Evolutionary conservation across 2,888 invertebrate genomes (phyloP).

Genomic region (Malthinus flaveolus): DNA sequence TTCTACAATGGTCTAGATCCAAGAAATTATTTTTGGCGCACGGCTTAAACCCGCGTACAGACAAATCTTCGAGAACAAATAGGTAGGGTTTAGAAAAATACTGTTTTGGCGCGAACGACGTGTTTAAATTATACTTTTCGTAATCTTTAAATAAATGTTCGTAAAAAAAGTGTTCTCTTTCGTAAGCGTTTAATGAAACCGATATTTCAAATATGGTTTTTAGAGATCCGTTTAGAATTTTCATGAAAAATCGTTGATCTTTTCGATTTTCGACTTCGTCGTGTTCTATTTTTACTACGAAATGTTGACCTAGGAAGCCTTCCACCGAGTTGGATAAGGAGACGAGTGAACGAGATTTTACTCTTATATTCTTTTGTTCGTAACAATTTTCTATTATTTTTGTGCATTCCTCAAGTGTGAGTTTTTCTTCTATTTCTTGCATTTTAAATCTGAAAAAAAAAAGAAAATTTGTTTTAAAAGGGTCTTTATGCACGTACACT

Average conservation of each 20-base stretch:
- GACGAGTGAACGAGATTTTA: conserved; percentile 21
- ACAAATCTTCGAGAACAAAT: conserved; percentile 44
- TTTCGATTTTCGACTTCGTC: conserved; percentile 8
- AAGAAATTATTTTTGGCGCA: conserved; percentile 41
- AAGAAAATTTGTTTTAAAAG: neutral
- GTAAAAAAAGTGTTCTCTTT: conserved; percentile 45
- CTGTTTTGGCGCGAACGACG: conserved; percentile 38
- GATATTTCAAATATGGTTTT: conserved; percentile 23
- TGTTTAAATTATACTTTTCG: conserved; percentile 33
- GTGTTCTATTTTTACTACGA: conserved; percentile 29
- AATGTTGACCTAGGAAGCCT: conserved; percentile 35
- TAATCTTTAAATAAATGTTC: conserved; percentile 35
- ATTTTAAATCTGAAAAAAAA: neutral
- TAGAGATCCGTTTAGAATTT: conserved; percentile 21
- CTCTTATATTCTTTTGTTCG: conserved; percentile 15
- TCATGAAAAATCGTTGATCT: conserved; percentile 19
- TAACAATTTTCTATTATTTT: conserved; percentile 22
- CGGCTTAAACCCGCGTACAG: conserved; percentile 31
- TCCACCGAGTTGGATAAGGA: conserved; percentile 31
- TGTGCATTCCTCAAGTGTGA: conserved; percentile 27
- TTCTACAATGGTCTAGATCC: conserved; percentile 56
- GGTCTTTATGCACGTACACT: neutral
- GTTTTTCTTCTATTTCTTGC: neutral
- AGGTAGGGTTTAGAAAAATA: conserved; percentile 40
- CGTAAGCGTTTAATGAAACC: conserved; percentile 35